Base-by-base conservation (phyloP, 2,888 invertebrate genomes). In the Aleiodes testaceus region DNA sequence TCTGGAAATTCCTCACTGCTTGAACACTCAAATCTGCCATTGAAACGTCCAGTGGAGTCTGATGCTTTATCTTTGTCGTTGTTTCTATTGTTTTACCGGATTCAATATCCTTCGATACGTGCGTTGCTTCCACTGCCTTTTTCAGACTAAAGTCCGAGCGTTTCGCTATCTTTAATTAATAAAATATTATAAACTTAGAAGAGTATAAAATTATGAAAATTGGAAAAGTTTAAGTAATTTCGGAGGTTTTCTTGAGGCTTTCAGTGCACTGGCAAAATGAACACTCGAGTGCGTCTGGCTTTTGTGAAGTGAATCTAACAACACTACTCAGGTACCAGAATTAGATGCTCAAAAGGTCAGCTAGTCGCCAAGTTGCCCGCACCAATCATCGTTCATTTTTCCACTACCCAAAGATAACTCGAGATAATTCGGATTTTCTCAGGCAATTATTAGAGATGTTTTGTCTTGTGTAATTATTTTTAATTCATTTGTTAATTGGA, bases 31-130 rank as follows among this genome's bases (percentile, higher is more conserved):
- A 71, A 59, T 83, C 79, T 3, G 81, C 81, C 81, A 83, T 84
- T 20, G 49, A 71, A 3, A 69, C 59, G 45, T 69, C 73, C 20
- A 45, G 14, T 1, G 76, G 69, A 59, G 52, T 71, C 50, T 2
- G 75, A 52, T 36, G 75, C 68, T n/a, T 76, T 64, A 72, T 75
- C 72, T 73, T 78, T 73, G 44, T 78, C 26, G 74, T 68, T 18
- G 14, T 30, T 11, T 77, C 71, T 9, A 66, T 65, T 16, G 77
- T 75, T 30, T 75, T 80, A 63, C 77, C 72, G 9, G 83, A 79
- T 70, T 90, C 90, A 67, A 93, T 90, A 86, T 93, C 92, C 82
- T 93, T 91, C 0, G 90, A 90, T 45, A 92, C 89, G 80, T 90
- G 91, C 7, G 91, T 89, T 12, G 92, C 92, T 30, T 91, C 89